These are phyloP conservation scores for Neolamprologus caudopunctatus DNA, from an alignment of 2,113 vertebrate species.

Conservation along the genomic window DNA sequence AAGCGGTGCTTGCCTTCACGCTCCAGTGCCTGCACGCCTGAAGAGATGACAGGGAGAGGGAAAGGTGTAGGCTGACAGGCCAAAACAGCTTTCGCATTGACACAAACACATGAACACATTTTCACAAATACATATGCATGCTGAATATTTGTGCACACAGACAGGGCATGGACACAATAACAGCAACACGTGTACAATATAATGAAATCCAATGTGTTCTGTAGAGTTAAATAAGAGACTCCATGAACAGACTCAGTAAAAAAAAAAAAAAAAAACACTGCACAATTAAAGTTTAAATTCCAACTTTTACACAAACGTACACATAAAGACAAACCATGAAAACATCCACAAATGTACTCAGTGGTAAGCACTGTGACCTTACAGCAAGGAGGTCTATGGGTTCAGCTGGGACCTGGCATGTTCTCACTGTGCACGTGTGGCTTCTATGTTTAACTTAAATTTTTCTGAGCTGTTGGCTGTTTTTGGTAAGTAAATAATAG, in stretches of 20 bases:
- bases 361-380: not conserved
- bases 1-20: constrained; percentile 38
- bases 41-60: constrained; percentile 55
- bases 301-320: not conserved
- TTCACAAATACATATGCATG: constrained; percentile 15
- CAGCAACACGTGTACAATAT: not conserved
- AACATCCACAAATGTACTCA: not conserved
- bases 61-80: constrained; percentile 55
- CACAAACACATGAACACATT: constrained; percentile 9
- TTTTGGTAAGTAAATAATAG: not conserved
- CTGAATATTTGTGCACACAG: not conserved
- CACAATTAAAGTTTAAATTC: not conserved
- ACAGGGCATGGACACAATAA: not conserved
- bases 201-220: not conserved
- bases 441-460: not conserved
- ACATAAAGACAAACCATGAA: not conserved
- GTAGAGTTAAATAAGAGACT: not conserved
- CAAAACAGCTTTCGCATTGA: constrained; percentile 26
- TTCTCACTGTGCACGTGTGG: not conserved
- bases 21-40: constrained; percentile 46
- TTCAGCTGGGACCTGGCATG: not conserved
- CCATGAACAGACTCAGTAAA: not conserved
- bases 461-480: not conserved
- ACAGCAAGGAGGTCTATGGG: not conserved
- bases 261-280: not conserved